Base-by-base conservation (phyloP, 2,113 vertebrate species). In the Nerophis lumbriciformis region DNA sequence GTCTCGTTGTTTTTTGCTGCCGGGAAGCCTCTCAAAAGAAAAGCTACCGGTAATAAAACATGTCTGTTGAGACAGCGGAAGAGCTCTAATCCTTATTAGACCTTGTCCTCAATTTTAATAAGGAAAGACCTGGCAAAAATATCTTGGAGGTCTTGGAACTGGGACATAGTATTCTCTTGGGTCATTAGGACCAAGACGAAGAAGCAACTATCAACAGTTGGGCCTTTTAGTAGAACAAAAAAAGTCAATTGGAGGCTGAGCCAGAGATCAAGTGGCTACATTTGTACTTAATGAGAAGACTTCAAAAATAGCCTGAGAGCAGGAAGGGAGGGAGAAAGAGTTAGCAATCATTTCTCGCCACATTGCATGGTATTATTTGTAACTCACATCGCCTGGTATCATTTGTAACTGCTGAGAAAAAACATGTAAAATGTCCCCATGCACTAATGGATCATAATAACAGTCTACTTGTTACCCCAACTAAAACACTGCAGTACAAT, bases 251-350 rank as follows among this genome's bases (percentile, higher is more conserved):
- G 79, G 28, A 71, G 58, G 28, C 59, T 57, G 14, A 61, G 65
- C 66, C 72, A 78, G 55, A 63, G 56, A 55, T 77, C 72, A 63
- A 65, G 59, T 68, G 51, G 67, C 58, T 55, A 75, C 21, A 70
- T 66, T 76, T 44, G 15, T 50, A 62, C 51, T 69, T 67, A 64
- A 70, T 35, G 65, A 71, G 81, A 76, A 61, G 56, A 72, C 59
- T 61, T 85, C 83, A 71, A 82, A 81, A 73, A 84, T 84, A 81
- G 68, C 45, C 45, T 42, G 28, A 70, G 52, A 74, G 44, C 21
- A 10, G 8, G 52, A 57, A 38, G n/a, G 49, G 53, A 72, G 57
- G 72, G 19, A 48, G 54, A 65, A 52, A 53, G 16, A 48, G 58
- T 65, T 67, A 63, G 16, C 45, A 61, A 10, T 59, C 36, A 55